These are phyloP conservation scores for Agonopterix alstromeriana DNA, from an alignment of 2,888 invertebrate genomes.

Conservation along the genomic window DNA sequence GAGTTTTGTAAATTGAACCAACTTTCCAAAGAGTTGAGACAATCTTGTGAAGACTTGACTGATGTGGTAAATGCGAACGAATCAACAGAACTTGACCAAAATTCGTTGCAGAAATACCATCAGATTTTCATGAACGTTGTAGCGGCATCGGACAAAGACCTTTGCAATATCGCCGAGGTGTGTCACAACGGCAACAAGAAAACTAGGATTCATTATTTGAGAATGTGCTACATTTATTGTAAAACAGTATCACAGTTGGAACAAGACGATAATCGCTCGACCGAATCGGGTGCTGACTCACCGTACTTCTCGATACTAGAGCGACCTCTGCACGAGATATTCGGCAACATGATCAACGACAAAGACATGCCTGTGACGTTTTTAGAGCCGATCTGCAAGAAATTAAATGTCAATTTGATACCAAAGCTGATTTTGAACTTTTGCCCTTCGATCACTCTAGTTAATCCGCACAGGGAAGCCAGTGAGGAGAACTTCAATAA, in stretches of 20 bases:
- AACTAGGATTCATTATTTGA: slow-evolving; percentile 62
- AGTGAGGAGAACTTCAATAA: slow-evolving; percentile 54
- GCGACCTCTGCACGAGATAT: slow-evolving; percentile 75
- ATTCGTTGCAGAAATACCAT: slow-evolving; percentile 57
- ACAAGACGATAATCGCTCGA: slow-evolving; percentile 42
- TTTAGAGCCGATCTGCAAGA: slow-evolving; percentile 81
- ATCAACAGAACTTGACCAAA: slow-evolving; percentile 36
- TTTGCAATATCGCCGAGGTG: slow-evolving; percentile 59
- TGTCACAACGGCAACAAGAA: slow-evolving; percentile 52
- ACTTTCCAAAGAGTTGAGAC: slow-evolving; percentile 60
- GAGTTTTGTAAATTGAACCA: slow-evolving; percentile 69
- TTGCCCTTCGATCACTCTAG: slow-evolving; percentile 79
- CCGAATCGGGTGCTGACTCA: slow-evolving; percentile 35
- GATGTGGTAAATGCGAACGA: slow-evolving; percentile 41
- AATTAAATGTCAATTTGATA: slow-evolving; percentile 83
- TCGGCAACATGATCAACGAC: slow-evolving; percentile 82
- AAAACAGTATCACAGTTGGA: slow-evolving; percentile 74
- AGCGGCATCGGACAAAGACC: slow-evolving; percentile 64
- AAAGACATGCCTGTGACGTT: slow-evolving; percentile 80
- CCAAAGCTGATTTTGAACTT: slow-evolving; percentile 84
- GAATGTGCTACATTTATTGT: slow-evolving; percentile 76
- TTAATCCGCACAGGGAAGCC: slow-evolving; percentile 52
- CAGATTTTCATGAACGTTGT: slow-evolving; percentile 71
- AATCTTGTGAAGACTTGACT: slow-evolving; percentile 66
- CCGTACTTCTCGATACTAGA: slow-evolving; percentile 73